Base-by-base conservation (phyloP, 2,113 vertebrate species). In the Bubo bubo region DNA sequence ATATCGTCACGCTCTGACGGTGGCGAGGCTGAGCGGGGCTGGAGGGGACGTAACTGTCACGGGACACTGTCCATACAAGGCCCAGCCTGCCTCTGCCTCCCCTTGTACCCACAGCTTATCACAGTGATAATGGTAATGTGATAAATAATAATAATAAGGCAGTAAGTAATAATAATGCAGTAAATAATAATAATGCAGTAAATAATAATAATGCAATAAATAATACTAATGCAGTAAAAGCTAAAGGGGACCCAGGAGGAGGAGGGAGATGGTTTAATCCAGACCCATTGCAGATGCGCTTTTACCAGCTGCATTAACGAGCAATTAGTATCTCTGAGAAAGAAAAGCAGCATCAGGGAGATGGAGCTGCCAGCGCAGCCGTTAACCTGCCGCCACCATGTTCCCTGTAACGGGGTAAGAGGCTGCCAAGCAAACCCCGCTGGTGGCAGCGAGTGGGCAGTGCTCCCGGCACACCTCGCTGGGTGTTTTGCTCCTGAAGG, bases 31-130 rank as follows among this genome's bases (percentile, higher is more conserved):
- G 47, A 63, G 43, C 9, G 0, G 58, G 64, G 43, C 70, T 19
- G 13, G 41, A 60, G n/a, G 56, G 76, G 63, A 53, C 0, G 5
- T 17, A 12, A 68, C 64, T 1, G 0, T 18, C 32, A 41, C 37
- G 73, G 73, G 73, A 70, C 60, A 6, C 4, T 15, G 53, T 24
- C 85, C 19, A 17, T 9, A 35, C 35, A 30, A 3, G 9, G 41
- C 66, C 63, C 58, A 26, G 60, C 37, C 52, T 32, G 37, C 26
- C 32, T 6, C 50, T 39, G 72, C 80, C 71, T 70, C 56, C 21
- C 34, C 30, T 64, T 52, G 39, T 15, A 53, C 19, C 79, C 39
- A 60, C 63, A 18, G 86, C 39, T 82, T 49, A 62, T 30, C 14
- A 1, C 11, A 3, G 43, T 5, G 55, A 11, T 27, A 41, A 35